Percentiles rank a stretch among this genome's conserved stretches.
Evolutionary conservation across 1,140 invertebrate species (phyloP).

Genomic region (Drosophila busckii): DNA sequence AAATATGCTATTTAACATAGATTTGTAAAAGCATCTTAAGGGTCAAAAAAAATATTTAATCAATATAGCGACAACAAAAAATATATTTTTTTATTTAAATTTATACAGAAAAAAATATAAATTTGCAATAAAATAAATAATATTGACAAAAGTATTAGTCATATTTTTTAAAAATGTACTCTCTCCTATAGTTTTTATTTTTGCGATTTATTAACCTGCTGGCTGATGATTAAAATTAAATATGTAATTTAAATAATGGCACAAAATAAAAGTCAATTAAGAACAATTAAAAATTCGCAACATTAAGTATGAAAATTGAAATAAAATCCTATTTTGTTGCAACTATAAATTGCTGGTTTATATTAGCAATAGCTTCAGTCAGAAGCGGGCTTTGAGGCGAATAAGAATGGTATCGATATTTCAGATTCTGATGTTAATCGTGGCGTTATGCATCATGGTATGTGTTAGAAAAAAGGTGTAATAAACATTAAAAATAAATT

Average conservation of each 20-base stretch:
- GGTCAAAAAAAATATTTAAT: too few species aligned
- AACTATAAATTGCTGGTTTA: constrained; percentile 44
- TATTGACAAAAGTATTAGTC: too few species aligned
- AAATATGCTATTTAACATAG: too few species aligned
- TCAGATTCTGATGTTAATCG: constrained; percentile 39
- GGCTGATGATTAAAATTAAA: too few species aligned
- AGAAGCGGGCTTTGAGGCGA: constrained; percentile 7
- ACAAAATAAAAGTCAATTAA: constrained; percentile 19
- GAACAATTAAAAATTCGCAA: constrained; percentile 22
- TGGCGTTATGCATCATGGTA: constrained; percentile 49
- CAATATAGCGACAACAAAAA: too few species aligned
- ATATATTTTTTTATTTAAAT: too few species aligned
- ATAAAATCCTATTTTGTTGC: not conserved
- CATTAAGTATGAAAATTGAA: constrained; percentile 21
- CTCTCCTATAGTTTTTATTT: too few species aligned
- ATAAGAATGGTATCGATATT: constrained; percentile 46
- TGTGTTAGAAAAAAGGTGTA: not conserved
- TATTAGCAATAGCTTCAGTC: constrained; percentile 9
- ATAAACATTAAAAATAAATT: not conserved
- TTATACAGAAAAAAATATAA: too few species aligned
- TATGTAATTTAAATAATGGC: constrained; percentile 38
- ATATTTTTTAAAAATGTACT: too few species aligned
- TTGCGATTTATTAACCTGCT: too few species aligned
- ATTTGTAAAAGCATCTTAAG: too few species aligned
- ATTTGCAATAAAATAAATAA: too few species aligned